phyloP scores from a whole-genome alignment of 92 coral and sea anemone species.

The Palythoa heliodiscus region DNA sequence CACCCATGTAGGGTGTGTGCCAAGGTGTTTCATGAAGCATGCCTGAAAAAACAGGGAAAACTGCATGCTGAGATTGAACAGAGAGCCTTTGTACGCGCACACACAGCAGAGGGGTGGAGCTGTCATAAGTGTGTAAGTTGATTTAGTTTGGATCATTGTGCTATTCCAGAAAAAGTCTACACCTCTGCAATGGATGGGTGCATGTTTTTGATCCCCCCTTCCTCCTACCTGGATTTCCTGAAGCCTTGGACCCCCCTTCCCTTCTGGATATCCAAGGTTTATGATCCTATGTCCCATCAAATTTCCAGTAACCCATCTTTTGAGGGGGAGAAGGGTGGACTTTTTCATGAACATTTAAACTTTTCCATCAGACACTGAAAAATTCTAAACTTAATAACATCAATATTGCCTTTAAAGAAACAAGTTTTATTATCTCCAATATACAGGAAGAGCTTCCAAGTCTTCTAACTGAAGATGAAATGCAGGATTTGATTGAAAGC shows the following conservation, averaged over 20 bases:
- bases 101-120: conserved; percentile 91
- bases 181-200: too few species aligned
- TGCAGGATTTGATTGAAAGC: conserved; percentile 88
- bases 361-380: background rate
- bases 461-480: conserved; percentile 91
- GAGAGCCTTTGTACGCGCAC: conserved; percentile 82
- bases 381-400: too few species aligned
- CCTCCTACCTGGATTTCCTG: too few species aligned
- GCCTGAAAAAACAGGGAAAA: conserved; percentile 80
- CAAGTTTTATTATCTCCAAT: background rate
- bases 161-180: too few species aligned
- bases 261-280: too few species aligned
- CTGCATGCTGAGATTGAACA: conserved; percentile 67
- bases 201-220: too few species aligned
- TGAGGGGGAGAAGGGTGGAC: too few species aligned
- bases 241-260: too few species aligned
- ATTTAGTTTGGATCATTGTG: too few species aligned
- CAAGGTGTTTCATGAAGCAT: conserved; percentile 85
- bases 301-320: too few species aligned
- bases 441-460: conserved; percentile 83
- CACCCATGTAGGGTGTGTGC: conserved; percentile 89
- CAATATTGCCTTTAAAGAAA: too few species aligned
- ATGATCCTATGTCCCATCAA: too few species aligned
- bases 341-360: background rate
- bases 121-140: conserved; percentile 89